phyloP scores from a whole-genome alignment of 2,113 vertebrate species.

The Podarcis cretensis region DNA sequence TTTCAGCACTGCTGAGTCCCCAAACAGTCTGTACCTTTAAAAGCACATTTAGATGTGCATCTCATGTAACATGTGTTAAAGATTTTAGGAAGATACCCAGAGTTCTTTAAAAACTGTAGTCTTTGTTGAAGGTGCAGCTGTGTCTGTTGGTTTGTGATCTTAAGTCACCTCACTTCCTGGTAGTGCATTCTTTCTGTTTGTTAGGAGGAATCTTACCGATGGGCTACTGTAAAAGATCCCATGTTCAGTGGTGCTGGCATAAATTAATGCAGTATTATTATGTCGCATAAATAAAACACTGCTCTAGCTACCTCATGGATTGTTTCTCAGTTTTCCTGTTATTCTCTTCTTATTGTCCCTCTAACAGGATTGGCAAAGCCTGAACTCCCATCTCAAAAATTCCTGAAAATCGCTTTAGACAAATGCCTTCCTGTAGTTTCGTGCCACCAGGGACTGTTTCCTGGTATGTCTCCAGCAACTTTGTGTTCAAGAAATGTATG shows the following conservation, averaged over 20 bases:
- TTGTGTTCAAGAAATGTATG: not conserved
- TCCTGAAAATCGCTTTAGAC: constrained; percentile 7
- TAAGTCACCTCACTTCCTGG: not conserved
- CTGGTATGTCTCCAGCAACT: constrained; percentile 6
- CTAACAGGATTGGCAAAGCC: constrained; percentile 4
- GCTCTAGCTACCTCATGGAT: not conserved
- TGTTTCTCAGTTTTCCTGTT: not conserved
- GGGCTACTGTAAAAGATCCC: not conserved
- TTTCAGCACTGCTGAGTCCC: not conserved
- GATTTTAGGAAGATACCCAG: not conserved
- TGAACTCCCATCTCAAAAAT: constrained; percentile 10
- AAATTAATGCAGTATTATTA: not conserved
- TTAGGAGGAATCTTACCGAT: not conserved
- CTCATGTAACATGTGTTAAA: not conserved
- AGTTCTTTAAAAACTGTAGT: not conserved
- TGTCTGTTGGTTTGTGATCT: not conserved
- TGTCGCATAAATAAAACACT: not conserved
- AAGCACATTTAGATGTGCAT: not conserved
- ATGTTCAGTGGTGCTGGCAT: not conserved
- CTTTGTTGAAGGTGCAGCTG: not conserved
- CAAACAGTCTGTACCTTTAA: not conserved
- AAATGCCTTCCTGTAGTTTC: constrained; percentile 24
- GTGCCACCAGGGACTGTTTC: constrained; percentile 26
- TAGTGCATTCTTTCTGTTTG: not conserved
- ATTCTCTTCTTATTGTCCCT: not conserved